Conservation (phyloP, 2,113 vertebrate genomes). For the Ariopsis seemanni region DNA sequence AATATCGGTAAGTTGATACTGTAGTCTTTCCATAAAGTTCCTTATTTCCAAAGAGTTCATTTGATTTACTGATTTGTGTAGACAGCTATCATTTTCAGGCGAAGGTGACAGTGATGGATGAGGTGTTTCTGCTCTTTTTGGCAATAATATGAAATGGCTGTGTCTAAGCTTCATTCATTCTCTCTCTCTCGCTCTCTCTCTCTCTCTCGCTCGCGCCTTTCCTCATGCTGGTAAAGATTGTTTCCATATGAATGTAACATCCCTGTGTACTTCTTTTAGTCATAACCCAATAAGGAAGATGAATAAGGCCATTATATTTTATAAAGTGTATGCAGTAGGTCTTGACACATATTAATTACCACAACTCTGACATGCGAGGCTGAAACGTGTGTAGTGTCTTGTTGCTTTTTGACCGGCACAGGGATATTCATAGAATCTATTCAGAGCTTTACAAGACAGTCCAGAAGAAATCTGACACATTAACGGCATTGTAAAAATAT, state of each 20-base stretch:
- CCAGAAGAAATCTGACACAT: not conserved
- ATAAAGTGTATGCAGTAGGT: constrained; percentile 26
- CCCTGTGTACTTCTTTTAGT: constrained; percentile 22
- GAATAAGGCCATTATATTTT: constrained; percentile 45
- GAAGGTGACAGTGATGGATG: constrained; percentile 57
- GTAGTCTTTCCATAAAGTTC: constrained; percentile 44
- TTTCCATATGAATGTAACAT: constrained; percentile 56
- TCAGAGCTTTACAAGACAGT: constrained; percentile 26
- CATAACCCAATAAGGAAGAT: constrained; percentile 42
- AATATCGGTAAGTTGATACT: constrained; percentile 47
- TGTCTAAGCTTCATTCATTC: constrained; percentile 43
- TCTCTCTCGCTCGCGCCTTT: constrained; percentile 29
- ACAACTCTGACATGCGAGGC: constrained; percentile 18
- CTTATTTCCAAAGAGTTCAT: constrained; percentile 44
- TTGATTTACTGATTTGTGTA: constrained; percentile 54
- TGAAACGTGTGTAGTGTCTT: constrained; percentile 15
- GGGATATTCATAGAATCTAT: constrained; percentile 12
- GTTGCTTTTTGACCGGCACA: constrained; percentile 1
- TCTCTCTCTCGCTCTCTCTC: constrained; percentile 26
- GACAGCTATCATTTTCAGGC: constrained; percentile 58
- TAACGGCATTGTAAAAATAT: constrained; percentile 5
- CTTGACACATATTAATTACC: constrained; percentile 34
- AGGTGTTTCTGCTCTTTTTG: constrained; percentile 56
- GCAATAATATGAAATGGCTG: constrained; percentile 56
- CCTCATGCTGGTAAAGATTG: constrained; percentile 48